Percentiles rank a stretch among this genome's conserved stretches.
Evolutionary conservation across 2,797 vertebrate genomes (phyloP).

Genomic region (Tauraco hartlaubi): DNA sequence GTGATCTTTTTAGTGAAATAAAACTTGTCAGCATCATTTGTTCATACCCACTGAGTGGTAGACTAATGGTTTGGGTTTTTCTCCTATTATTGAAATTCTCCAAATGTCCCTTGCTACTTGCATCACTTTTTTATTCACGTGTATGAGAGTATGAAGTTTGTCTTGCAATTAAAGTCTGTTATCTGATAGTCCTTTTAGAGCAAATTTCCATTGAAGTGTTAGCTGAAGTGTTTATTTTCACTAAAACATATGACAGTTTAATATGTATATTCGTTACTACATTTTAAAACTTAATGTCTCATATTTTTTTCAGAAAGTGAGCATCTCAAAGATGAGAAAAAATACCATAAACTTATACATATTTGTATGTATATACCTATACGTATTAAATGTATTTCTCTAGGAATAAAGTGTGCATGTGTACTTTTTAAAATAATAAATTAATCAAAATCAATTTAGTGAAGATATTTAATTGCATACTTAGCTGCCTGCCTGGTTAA

Average conservation of each 20-base stretch:
- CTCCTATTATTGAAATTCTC: neutral
- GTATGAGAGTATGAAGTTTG: neutral
- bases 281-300: neutral
- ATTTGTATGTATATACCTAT: neutral
- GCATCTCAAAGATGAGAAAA: neutral
- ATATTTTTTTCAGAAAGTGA: neutral
- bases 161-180: neutral
- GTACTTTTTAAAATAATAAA: neutral
- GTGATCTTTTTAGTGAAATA: neutral
- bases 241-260: neutral
- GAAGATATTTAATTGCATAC: neutral
- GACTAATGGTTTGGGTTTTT: neutral
- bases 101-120: neutral
- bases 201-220: neutral
- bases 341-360: neutral
- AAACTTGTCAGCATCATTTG: neutral
- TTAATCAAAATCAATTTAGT: neutral
- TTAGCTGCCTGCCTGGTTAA: too few species aligned
- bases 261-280: neutral
- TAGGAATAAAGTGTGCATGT: neutral
- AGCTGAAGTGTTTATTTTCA: neutral
- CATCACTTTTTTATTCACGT: neutral
- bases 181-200: neutral
- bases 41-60: neutral
- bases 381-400: neutral